A percentile compares a stretch with the other conserved stretches of the same genome.
Conservation (phyloP, 2,113 vertebrate genomes). For the Oryctolagus cuniculus region DNA sequence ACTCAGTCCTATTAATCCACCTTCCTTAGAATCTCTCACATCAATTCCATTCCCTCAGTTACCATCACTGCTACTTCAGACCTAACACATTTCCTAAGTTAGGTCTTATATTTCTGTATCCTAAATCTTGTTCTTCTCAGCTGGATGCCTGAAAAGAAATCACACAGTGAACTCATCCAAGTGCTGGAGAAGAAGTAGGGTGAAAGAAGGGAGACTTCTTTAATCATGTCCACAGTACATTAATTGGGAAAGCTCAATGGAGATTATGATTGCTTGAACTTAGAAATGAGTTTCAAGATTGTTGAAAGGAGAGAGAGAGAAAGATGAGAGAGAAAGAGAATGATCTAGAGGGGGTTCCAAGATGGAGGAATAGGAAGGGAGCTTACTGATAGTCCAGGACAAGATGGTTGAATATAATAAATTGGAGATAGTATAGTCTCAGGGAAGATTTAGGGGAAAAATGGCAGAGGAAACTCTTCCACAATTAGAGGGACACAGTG, state of each 20-base stretch:
- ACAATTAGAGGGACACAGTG: too few relatives aligned
- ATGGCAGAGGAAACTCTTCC: too few relatives aligned
- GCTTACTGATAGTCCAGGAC: too few relatives aligned
- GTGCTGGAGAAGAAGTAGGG: neutral
- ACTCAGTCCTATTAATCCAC: neutral
- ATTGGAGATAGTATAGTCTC: too few relatives aligned
- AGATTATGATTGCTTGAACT: neutral
- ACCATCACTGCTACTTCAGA: neutral
- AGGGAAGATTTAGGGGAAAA: too few relatives aligned
- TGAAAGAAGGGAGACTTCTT: neutral
- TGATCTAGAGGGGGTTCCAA: too few relatives aligned
- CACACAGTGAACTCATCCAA: neutral
- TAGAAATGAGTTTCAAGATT: neutral
- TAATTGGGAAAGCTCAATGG: neutral
- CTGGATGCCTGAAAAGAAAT: neutral
- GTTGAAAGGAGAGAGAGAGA: neutral
- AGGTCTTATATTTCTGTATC: neutral
- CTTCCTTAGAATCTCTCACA: neutral
- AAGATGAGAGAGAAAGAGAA: too few relatives aligned
- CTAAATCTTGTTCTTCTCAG: neutral
- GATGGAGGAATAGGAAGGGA: too few relatives aligned
- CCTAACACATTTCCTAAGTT: neutral
- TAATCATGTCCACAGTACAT: neutral
- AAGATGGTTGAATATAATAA: too few relatives aligned
- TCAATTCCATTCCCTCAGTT: neutral